Percentiles rank a stretch among this genome's conserved stretches.
These are phyloP conservation scores for Balearica regulorum DNA, from an alignment of 2,797 vertebrate genomes.

Conservation along the genomic window DNA sequence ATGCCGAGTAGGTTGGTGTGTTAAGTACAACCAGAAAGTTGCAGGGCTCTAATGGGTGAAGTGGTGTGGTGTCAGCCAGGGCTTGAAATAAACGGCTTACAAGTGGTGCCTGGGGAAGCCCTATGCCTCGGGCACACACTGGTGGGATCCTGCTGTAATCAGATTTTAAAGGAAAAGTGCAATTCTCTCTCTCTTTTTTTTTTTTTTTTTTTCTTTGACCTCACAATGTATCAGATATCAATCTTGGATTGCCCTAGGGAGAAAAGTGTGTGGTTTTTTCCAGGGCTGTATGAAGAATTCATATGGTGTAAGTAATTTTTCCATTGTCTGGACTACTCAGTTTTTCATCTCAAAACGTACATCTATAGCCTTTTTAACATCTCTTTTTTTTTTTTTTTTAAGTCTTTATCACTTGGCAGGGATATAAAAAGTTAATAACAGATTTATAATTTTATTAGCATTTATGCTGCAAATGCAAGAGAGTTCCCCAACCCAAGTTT, in stretches of 20 bases:
- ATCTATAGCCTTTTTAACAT: slow-evolving; percentile 16
- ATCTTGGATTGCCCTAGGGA: not conserved
- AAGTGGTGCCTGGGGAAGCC: not conserved
- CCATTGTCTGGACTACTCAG: not conserved
- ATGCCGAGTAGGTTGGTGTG: slow-evolving; percentile 12
- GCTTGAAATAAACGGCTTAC: slow-evolving; percentile 1
- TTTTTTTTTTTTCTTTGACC: too few species aligned
- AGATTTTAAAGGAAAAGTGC: not conserved
- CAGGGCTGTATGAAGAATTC: not conserved
- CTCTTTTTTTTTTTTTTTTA: not conserved
- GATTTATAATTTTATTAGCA: slow-evolving; percentile 79
- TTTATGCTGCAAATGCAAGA: slow-evolving; percentile 69
- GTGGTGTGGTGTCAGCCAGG: not conserved
- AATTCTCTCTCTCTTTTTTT: too few species aligned
- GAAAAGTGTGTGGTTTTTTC: not conserved
- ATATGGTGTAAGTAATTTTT: not conserved
- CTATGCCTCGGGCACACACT: not conserved
- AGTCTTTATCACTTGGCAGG: slow-evolving; percentile 61
- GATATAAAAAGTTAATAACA: slow-evolving; percentile 74
- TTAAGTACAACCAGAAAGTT: slow-evolving; percentile 31
- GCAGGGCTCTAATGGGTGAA: slow-evolving; percentile 2
- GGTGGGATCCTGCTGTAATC: not conserved
- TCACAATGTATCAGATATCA: not conserved
- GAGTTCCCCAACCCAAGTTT: slow-evolving; percentile 70
- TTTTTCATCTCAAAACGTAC: not conserved